Evolutionary conservation across 2,888 invertebrate species (phyloP).

Genomic region (Itoplectis maculator): DNA sequence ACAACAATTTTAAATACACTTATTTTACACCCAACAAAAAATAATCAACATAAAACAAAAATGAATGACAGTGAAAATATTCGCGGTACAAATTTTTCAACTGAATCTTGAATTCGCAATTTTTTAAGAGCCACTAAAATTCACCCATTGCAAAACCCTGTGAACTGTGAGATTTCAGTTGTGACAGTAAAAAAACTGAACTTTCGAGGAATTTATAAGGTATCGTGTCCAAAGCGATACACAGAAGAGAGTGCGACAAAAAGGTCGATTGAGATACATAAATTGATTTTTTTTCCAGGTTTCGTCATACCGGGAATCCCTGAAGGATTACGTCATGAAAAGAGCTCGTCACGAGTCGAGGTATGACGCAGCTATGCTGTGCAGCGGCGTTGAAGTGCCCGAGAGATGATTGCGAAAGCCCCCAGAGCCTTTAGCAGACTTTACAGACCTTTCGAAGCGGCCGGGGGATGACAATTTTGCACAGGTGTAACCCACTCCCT

Average conservation of each 20-base stretch:
- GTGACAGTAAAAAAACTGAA: not conserved
- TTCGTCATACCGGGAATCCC: constrained; percentile 5
- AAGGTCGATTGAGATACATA: not conserved
- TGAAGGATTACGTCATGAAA: constrained; percentile 22
- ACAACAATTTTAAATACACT: not conserved
- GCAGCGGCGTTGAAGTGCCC: not conserved
- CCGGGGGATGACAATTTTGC: constrained; percentile 24
- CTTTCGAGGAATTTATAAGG: not conserved
- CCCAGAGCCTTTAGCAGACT: constrained; percentile 7
- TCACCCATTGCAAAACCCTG: too few relatives aligned
- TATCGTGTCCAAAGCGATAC: not conserved
- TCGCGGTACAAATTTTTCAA: too few relatives aligned
- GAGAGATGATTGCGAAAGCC: constrained; percentile 10
- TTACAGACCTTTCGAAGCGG: constrained; percentile 9
- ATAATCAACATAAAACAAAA: too few relatives aligned
- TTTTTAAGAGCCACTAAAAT: too few relatives aligned
- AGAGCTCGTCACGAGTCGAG: constrained; percentile 6
- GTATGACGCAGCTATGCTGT: constrained; percentile 1
- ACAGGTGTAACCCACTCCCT: not conserved
- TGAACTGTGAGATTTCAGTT: too few relatives aligned
- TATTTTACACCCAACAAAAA: not conserved
- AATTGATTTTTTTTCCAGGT: constrained; percentile 2
- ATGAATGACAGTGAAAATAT: too few relatives aligned
- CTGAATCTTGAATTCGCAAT: too few relatives aligned
- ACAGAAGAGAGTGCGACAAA: not conserved